Conservation (phyloP, 2,888 invertebrate genomes). For the Hyppa rectilinea region DNA sequence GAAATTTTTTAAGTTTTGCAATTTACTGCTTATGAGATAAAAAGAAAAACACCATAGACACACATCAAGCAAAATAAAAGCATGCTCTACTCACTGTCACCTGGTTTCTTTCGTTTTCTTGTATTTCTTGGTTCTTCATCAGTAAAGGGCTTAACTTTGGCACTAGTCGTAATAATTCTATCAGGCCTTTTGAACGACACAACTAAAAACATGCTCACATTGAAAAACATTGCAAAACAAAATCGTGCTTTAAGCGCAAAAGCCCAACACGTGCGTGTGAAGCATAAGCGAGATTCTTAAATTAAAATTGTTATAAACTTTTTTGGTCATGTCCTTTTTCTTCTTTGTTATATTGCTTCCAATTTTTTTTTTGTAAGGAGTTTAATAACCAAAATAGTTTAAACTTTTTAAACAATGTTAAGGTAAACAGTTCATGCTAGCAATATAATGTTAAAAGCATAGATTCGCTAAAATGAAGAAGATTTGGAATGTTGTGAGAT, state of each 20-base stretch:
- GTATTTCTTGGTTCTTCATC: slow-evolving; percentile 81
- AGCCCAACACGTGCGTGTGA: slow-evolving; percentile 22
- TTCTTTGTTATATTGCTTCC: no score
- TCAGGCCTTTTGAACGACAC: slow-evolving; percentile 96
- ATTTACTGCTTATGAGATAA: neutral
- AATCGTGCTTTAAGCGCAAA: slow-evolving; percentile 50
- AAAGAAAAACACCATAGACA: slow-evolving; percentile 19
- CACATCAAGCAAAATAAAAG: slow-evolving; percentile 28
- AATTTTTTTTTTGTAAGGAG: no score
- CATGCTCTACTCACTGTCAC: slow-evolving; percentile 87
- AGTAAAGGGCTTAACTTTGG: slow-evolving; percentile 76
- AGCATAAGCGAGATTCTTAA: slow-evolving; percentile 22
- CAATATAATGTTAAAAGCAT: slow-evolving; percentile 55
- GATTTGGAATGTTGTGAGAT: slow-evolving; percentile 47
- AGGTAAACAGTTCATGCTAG: slow-evolving; percentile 47
- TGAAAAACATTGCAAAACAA: slow-evolving; percentile 56
- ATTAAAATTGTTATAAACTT: neutral
- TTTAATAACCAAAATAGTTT: slow-evolving; percentile 22
- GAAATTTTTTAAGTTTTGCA: neutral
- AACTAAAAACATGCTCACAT: slow-evolving; percentile 89
- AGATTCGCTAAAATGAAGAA: slow-evolving; percentile 41
- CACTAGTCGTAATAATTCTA: slow-evolving; percentile 78
- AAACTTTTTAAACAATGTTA: neutral
- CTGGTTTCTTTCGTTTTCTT: slow-evolving; percentile 94
- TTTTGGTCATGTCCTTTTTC: no score